Evolutionary conservation across 2,888 invertebrate genomes (phyloP).

Genomic region (Xiphydria camelus): DNA sequence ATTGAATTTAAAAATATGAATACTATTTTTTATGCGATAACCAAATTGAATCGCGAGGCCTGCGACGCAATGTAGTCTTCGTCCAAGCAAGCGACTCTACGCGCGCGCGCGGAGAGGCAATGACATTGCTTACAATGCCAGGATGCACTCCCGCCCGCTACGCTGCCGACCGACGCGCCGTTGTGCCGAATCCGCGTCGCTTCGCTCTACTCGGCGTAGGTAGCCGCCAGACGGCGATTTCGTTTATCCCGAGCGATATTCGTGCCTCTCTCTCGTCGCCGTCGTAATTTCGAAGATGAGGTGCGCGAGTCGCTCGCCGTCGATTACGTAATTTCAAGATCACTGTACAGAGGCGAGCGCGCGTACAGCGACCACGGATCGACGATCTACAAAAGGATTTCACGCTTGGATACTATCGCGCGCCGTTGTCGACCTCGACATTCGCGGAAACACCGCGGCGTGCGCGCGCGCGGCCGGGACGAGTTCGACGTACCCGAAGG

Average conservation of each 20-base stretch:
- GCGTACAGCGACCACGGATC: constrained; percentile 14
- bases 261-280: no score
- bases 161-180: constrained; percentile 1
- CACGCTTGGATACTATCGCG: constrained; percentile 31
- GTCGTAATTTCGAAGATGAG: no score
- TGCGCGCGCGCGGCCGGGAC: no score
- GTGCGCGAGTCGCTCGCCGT: no score
- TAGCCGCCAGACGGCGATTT: no score
- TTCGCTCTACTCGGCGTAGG: no score
- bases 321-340: constrained; percentile 6
- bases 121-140: constrained; percentile 45
- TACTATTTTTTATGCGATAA: no score
- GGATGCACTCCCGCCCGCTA: constrained; percentile 22
- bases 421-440: constrained; percentile 37
- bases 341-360: constrained; percentile 9
- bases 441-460: constrained; percentile 35
- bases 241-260: no score
- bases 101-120: constrained; percentile 39
- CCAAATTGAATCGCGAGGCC: no score
- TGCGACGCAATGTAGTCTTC: no score
- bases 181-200: no score
- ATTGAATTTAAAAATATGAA: no score
- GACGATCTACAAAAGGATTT: constrained; percentile 22
- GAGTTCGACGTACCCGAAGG: constrained; percentile 33
- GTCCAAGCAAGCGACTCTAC: not conserved